Percentiles rank a stretch among this genome's conserved stretches.
phyloP scores from a whole-genome alignment of 2,888 invertebrate species.

The Ceraclea dissimilis region DNA sequence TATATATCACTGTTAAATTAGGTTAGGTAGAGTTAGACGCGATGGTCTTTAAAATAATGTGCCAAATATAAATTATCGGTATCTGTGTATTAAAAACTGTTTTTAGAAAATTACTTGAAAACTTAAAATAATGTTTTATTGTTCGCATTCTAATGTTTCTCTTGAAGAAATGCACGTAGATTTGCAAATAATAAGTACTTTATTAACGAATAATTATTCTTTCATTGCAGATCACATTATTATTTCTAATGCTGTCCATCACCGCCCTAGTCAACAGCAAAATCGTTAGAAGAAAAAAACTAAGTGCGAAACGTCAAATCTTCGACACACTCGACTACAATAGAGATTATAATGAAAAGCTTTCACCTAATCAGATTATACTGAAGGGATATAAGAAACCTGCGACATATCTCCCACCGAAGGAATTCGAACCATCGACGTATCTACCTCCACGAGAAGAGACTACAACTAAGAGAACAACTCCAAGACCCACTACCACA shows the following conservation, averaged over 20 bases:
- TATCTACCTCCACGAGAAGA: slow-evolving; percentile 1
- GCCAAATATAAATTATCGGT: too few relatives aligned
- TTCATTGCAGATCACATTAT: slow-evolving; percentile 6
- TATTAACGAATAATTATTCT: too few relatives aligned
- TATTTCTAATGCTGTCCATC: background rate
- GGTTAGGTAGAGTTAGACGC: too few relatives aligned
- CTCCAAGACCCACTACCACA: background rate
- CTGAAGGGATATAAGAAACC: background rate
- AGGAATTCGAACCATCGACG: background rate
- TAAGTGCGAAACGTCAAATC: slow-evolving; percentile 6
- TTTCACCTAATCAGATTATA: slow-evolving; percentile 1
- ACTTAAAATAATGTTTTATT: too few relatives aligned
- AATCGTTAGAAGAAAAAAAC: background rate
- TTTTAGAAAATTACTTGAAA: too few relatives aligned
- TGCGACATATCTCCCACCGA: slow-evolving; percentile 2
- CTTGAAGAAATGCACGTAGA: too few relatives aligned
- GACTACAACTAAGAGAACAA: too few relatives aligned
- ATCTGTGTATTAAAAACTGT: too few relatives aligned
- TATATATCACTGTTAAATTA: too few relatives aligned
- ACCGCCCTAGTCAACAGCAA: background rate
- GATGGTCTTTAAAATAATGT: too few relatives aligned
- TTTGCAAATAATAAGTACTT: too few relatives aligned
- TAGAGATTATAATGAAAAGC: background rate
- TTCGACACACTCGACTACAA: slow-evolving; percentile 12
- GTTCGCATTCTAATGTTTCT: too few relatives aligned